Percentiles rank a stretch among this genome's conserved stretches.
These are phyloP conservation scores for Watsonalla binaria DNA, from an alignment of 2,888 invertebrate species.

Conservation along the genomic window DNA sequence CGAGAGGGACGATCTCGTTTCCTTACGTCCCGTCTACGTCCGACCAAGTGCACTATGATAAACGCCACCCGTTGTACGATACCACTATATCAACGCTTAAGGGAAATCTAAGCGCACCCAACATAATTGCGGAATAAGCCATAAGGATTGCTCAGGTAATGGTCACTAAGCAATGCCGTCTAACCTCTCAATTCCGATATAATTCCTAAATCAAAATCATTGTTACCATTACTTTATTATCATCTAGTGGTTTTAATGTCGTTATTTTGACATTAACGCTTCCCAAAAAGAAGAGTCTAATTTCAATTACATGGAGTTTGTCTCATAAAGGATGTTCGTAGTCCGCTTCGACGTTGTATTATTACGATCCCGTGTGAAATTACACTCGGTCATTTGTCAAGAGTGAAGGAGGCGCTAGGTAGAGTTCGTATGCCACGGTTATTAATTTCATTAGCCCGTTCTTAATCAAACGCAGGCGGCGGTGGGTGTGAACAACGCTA, in stretches of 20 bases:
- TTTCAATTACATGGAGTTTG: slow-evolving; percentile 21
- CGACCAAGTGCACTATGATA: slow-evolving; percentile 46
- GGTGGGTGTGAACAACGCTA: slow-evolving; percentile 47
- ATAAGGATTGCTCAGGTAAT: slow-evolving; percentile 24
- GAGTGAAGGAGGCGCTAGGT: slow-evolving; percentile 59
- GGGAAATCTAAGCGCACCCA: slow-evolving; percentile 36
- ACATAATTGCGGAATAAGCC: slow-evolving; percentile 31
- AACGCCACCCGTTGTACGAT: slow-evolving; percentile 41
- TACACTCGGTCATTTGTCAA: slow-evolving; percentile 74
- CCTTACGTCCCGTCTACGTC: slow-evolving; percentile 50
- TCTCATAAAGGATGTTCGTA: slow-evolving; percentile 9
- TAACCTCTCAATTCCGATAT: slow-evolving; percentile 5
- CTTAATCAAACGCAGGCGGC: slow-evolving; percentile 63
- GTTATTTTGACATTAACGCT: neutral
- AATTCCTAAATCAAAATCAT: neutral
- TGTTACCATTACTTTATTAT: too few species aligned
- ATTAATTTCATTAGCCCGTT: slow-evolving; percentile 74
- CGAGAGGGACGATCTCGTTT: slow-evolving; percentile 69
- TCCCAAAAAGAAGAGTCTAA: slow-evolving; percentile 1
- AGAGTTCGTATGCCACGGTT: slow-evolving; percentile 56
- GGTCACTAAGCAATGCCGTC: slow-evolving; percentile 25
- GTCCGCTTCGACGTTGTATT: slow-evolving; percentile 38
- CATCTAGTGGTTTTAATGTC: too few species aligned
- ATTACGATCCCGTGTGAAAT: slow-evolving; percentile 69
- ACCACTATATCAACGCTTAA: slow-evolving; percentile 46